These are phyloP conservation scores for Montipora capricornis DNA, from an alignment of 64 coral and sea anemone species.

Conservation along the genomic window DNA sequence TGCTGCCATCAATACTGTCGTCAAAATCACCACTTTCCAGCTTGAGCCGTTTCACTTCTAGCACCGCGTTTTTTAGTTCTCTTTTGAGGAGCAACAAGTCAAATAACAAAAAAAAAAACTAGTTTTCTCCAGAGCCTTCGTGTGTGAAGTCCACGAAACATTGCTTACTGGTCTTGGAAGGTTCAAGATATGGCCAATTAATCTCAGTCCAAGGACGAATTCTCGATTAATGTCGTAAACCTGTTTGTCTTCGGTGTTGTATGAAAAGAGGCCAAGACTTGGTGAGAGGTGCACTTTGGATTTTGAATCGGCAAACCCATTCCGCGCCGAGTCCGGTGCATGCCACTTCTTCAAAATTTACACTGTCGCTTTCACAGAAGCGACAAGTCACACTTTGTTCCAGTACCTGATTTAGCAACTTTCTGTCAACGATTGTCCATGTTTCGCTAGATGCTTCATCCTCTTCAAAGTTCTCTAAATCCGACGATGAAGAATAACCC, in stretches of 20 bases:
- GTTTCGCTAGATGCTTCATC: no score
- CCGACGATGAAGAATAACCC: no score
- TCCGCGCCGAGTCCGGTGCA: neutral
- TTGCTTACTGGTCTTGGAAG: neutral
- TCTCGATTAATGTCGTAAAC: neutral
- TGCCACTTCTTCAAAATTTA: slow-evolving; percentile 10
- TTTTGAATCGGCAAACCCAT: slow-evolving; percentile 4
- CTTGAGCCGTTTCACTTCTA: neutral
- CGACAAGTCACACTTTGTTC: neutral
- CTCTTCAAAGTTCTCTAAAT: no score
- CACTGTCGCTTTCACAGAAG: neutral
- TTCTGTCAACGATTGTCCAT: no score
- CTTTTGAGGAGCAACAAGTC: neutral
- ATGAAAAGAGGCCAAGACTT: neutral
- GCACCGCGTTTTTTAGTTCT: neutral
- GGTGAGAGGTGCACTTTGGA: neutral
- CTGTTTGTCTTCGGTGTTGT: slow-evolving; percentile 20
- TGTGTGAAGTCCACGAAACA: neutral
- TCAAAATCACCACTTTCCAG: neutral
- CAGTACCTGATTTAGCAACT: no score
- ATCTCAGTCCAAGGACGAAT: neutral
- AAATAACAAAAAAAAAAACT: no score
- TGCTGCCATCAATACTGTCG: neutral
- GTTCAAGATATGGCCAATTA: neutral
- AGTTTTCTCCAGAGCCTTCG: neutral